These are phyloP conservation scores for Dolichallabes microphthalmus DNA, from an alignment of 2,113 vertebrate genomes.

Conservation along the genomic window DNA sequence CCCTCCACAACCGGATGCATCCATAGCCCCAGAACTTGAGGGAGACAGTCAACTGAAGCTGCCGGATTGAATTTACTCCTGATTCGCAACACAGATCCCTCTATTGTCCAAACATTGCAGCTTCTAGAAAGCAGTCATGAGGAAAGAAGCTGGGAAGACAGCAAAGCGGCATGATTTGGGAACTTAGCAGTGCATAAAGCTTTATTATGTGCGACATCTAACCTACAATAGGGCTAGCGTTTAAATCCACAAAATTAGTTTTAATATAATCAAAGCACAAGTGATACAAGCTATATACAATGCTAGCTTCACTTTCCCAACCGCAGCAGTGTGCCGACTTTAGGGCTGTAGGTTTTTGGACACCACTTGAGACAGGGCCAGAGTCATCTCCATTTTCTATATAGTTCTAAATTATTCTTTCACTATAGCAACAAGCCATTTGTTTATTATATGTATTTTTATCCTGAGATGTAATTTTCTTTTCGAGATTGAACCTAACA, in stretches of 20 bases:
- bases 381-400: not conserved
- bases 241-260: not conserved
- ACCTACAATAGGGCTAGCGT: not conserved
- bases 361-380: not conserved
- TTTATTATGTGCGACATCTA: slow-evolving; percentile 1
- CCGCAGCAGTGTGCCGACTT: not conserved
- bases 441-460: too few species aligned
- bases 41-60: slow-evolving; percentile 42
- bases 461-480: too few species aligned
- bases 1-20: slow-evolving; percentile 47
- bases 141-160: slow-evolving; percentile 23
- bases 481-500: too few species aligned
- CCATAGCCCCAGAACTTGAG: slow-evolving; percentile 39
- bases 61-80: slow-evolving; percentile 41
- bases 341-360: not conserved
- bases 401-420: not conserved
- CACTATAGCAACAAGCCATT: not conserved
- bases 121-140: slow-evolving; percentile 40
- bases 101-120: slow-evolving; percentile 47
- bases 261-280: not conserved
- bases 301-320: not conserved
- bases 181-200: not conserved
- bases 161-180: slow-evolving; percentile 16
- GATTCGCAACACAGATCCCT: slow-evolving; percentile 48
- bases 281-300: not conserved